Evolutionary conservation across 1,140 invertebrate genomes (phyloP).

Genomic region (Limonius californicus): DNA sequence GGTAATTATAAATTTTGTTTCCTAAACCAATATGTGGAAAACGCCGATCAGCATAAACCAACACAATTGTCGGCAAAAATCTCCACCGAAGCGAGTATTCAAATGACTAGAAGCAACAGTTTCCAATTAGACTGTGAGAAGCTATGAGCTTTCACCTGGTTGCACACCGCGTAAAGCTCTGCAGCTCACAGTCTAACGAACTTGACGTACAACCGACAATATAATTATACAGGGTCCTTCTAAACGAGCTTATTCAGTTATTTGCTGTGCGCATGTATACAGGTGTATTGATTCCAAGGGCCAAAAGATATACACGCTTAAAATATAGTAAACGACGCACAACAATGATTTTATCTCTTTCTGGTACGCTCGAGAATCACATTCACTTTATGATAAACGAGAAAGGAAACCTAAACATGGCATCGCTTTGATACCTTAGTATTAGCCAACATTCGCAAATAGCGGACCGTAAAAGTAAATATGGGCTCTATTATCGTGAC

Average conservation of each 20-base stretch:
- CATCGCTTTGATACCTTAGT: neutral
- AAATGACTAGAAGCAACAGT: constrained; percentile 8
- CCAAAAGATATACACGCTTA: constrained; percentile 5
- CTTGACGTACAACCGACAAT: neutral
- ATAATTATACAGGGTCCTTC: constrained; percentile 9
- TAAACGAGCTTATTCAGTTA: constrained; percentile 7
- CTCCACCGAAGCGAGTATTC: neutral
- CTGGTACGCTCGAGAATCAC: neutral
- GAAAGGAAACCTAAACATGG: neutral
- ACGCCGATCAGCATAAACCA: neutral
- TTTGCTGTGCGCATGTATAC: constrained; percentile 13
- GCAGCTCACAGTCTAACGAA: neutral
- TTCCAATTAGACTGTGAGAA: neutral
- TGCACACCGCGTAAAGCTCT: neutral
- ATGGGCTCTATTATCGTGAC: no score
- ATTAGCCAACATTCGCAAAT: neutral
- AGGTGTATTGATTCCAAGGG: constrained; percentile 8
- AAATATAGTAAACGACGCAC: neutral
- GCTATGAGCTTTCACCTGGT: neutral
- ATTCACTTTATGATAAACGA: neutral
- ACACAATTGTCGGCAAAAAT: neutral
- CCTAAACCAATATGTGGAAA: neutral
- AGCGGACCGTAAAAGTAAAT: neutral
- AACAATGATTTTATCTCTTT: constrained; percentile 5
- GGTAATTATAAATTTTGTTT: neutral